Evolutionary conservation across 1,140 invertebrate species (phyloP), one percentile per base, ranked within the genome.

Genomic region (Cyrtorhinus lividipennis): DNA sequence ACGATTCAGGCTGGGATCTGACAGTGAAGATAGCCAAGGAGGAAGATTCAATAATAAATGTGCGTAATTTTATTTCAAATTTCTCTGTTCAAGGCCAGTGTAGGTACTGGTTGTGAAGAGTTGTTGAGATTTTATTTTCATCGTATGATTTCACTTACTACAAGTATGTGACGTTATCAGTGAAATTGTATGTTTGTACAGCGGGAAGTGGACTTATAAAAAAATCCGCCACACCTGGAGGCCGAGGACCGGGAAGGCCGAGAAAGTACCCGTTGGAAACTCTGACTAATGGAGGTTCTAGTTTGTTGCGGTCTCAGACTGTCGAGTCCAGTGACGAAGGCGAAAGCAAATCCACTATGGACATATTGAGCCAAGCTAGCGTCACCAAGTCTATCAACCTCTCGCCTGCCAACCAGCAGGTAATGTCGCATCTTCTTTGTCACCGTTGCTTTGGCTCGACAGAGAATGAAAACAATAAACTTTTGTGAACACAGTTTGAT

Each of bases 1-100:
- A 65, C 74, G 75, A 65, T 70, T 74, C 2, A 79, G 78, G 69
- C 61, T 73, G 23, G 76, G 69, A n/a, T 75, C 70, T 24, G 76
- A 70, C 18, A 76, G 75, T 56, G 77, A 78, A 26, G 75, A 77
- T 12, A 77, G 77, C 20, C 2, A 38, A 13, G 58, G 58, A 26
- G 58, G 58, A 30, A 2, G 56, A 57, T 20, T 48, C 18, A 20
- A 48, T 48, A 20, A 48, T 22, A 48, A n/a, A 48, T 13, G 23
- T 20, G 23, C 2, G 46, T 48, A 48, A 44, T 44, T 44, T 44
- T 44, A 44, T 44, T n/a, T n/a, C n/a, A n/a, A n/a, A n/a, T n/a
- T n/a, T n/a, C n/a, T n/a, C n/a, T n/a, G n/a, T n/a, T n/a, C n/a
- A n/a, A n/a, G n/a, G n/a, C n/a, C n/a, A n/a, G n/a, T n/a, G n/a